Evolutionary conservation across 2,797 vertebrate species (phyloP), one percentile per base, ranked within the genome.

Genomic region (Momotus momota): DNA sequence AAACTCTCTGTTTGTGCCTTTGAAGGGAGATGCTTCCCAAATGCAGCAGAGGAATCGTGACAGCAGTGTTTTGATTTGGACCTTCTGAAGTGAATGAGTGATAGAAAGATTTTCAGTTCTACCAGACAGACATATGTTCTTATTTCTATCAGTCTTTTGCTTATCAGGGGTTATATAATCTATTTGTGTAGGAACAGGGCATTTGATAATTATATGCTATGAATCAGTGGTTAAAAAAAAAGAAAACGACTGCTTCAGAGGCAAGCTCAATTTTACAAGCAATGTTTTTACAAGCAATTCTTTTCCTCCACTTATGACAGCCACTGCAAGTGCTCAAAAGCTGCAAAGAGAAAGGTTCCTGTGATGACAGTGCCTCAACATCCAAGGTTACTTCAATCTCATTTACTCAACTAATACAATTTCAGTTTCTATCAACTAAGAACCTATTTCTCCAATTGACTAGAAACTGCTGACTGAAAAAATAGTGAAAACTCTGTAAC

Each of bases 31-130:
- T 0, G 3, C 19, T 77, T 20, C 45, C 60, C 22, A 35, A 71
- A 41, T 11, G 25, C 54, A 49, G 45, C 54, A 22, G 23, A 70
- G 52, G 65, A 77, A 57, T 29, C 5, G 14, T 55, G 73, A 77
- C 91, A 89, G 73, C 64, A 71, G 51, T 82, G 81, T 82, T 93
- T 86, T 81, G 78, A 73, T 91, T 77, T 73, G 78, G 52, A 51
- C 60, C 51, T 94, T 65, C 74, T 31, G 4, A 64, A 70, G 41
- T 31, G 60, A 65, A 58, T 43, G 85, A 73, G 61, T 29, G 61
- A 62, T 14, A 78, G 73, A 74, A 70, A 83, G 78, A 73, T 83
- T 89, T 77, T 81, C 45, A 72, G 49, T 51, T 89, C 33, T 43
- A 55, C 35, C 46, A 80, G 85, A 69, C 75, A 85, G 49, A 57